These are phyloP conservation scores for Catajapyx aquilonaris DNA, from an alignment of 1,140 invertebrate genomes.

Conservation along the genomic window DNA sequence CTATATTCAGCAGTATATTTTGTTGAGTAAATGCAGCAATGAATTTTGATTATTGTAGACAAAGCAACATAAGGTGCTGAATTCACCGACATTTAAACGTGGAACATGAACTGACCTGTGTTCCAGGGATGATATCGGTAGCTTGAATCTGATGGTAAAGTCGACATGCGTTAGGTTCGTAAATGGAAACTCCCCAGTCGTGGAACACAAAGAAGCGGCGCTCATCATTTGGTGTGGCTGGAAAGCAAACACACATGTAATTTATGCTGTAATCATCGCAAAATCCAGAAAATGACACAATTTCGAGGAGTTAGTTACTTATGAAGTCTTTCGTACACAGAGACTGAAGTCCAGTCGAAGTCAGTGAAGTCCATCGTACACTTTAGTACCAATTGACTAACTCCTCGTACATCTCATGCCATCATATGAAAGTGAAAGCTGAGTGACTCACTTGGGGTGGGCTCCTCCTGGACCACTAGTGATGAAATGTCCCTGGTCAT, in stretches of 20 bases:
- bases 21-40: too few relatives aligned
- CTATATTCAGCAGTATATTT: too few relatives aligned
- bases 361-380: too few relatives aligned
- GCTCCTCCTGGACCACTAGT: constrained; percentile 43
- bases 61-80: too few relatives aligned
- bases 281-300: background rate
- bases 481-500: constrained; percentile 46
- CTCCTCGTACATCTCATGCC: background rate
- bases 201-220: constrained; percentile 53
- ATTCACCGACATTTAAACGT: too few relatives aligned
- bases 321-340: too few relatives aligned
- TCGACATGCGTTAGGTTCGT: constrained; percentile 49
- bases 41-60: too few relatives aligned
- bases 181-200: constrained; percentile 51
- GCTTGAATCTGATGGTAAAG: constrained; percentile 48
- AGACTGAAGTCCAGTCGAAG: too few relatives aligned
- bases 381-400: background rate
- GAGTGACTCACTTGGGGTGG: constrained; percentile 33
- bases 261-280: background rate
- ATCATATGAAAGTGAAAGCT: background rate
- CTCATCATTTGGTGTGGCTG: constrained; percentile 36
- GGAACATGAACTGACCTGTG: constrained; percentile 40
- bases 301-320: background rate
- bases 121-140: constrained; percentile 51
- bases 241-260: constrained; percentile 12